A percentile compares a stretch with the other conserved stretches of the same genome.
Conservation (phyloP, 1,140 invertebrate genomes). For the Hestina assimilis region DNA sequence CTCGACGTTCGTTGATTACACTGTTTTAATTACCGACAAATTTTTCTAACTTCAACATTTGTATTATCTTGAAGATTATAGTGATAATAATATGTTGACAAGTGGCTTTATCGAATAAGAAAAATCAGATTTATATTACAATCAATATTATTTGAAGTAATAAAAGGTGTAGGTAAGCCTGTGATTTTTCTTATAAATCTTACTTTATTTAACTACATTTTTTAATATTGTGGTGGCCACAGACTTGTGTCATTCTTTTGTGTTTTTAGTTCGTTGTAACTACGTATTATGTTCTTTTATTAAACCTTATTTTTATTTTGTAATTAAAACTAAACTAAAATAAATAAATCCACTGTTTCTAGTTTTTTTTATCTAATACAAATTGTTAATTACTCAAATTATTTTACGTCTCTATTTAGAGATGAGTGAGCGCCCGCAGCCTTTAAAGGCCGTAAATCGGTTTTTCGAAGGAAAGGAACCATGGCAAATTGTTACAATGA, state of each 20-base stretch:
- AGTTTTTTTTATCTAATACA: too few species aligned
- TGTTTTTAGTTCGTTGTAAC: too few species aligned
- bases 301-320: too few species aligned
- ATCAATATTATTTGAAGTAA: neutral
- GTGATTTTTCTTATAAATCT: neutral
- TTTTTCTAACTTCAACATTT: neutral
- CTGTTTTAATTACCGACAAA: neutral
- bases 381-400: neutral
- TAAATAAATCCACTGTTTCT: too few species aligned
- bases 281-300: too few species aligned
- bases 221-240: too few species aligned
- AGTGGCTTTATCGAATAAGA: neutral
- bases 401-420: slow-evolving; percentile 25
- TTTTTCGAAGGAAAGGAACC: slow-evolving; percentile 83
- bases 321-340: too few species aligned
- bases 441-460: slow-evolving; percentile 77
- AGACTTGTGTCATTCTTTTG: too few species aligned
- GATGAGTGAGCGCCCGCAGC: slow-evolving; percentile 65
- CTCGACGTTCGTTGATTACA: neutral
- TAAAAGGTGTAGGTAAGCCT: neutral
- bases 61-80: neutral
- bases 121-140: neutral
- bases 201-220: neutral
- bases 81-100: neutral
- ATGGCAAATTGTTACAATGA: slow-evolving; percentile 87